Conservation (phyloP, 2,888 invertebrate species). For the Drosophila borealis region DNA sequence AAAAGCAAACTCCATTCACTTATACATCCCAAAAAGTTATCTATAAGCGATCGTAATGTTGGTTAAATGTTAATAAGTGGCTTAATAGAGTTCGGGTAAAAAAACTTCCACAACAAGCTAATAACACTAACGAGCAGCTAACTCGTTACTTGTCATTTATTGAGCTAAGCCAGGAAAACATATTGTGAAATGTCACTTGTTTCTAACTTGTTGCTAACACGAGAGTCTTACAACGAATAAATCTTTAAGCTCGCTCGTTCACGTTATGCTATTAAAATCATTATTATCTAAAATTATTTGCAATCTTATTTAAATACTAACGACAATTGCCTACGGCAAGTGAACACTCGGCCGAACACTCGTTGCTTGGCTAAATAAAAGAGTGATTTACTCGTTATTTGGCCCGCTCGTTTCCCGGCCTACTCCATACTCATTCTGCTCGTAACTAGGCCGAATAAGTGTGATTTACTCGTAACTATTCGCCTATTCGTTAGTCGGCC, state of each 20-base stretch:
- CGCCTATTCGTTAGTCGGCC: no score
- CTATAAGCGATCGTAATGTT: no score
- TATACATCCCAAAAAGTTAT: background rate
- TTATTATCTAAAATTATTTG: background rate
- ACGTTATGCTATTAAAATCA: background rate
- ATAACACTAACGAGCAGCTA: no score
- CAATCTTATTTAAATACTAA: background rate
- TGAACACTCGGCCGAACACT: no score
- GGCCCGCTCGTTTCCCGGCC: background rate
- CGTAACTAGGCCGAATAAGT: no score
- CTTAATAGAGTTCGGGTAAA: no score
- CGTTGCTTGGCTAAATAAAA: background rate
- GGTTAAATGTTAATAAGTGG: no score
- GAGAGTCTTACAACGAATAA: background rate
- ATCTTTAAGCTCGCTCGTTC: constrained; percentile 6
- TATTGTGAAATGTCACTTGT: no score
- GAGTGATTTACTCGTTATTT: background rate
- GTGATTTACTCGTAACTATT: no score
- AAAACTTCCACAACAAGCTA: no score
- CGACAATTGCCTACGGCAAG: background rate
- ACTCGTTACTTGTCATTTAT: no score
- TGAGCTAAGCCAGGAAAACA: no score
- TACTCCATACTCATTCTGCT: background rate
- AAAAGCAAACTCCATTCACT: background rate
- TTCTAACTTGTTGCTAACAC: background rate